A percentile compares a stretch with the other conserved stretches of the same genome.
Conservation (phyloP, 2,113 vertebrate genomes). For the Danio rerio region GRCz12tu NC_133180.1:46968501-46969000, state of each 20-base stretch:
- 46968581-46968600: background rate
- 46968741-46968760: background rate
- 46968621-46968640: background rate
- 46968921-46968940: constrained; percentile 12
- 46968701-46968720: background rate
- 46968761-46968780: constrained; percentile 16
- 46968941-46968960: constrained; percentile 49
- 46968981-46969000: constrained; percentile 65
- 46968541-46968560: background rate
- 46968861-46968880: constrained; percentile 48
- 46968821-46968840: constrained; percentile 37
- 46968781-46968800: constrained; percentile 24
- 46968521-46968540: background rate
- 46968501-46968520: background rate
- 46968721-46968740: background rate
- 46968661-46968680: background rate
- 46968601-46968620: background rate
- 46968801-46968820: constrained; percentile 43
- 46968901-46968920: background rate
- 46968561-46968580: background rate
- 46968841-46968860: constrained; percentile 16
- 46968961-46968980: constrained; percentile 42
- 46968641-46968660: background rate
- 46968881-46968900: constrained; percentile 27
- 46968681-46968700: background rate